Evolutionary conservation across 1,140 invertebrate genomes (phyloP).

Genomic region (Lordiphosa clarofinis): DNA sequence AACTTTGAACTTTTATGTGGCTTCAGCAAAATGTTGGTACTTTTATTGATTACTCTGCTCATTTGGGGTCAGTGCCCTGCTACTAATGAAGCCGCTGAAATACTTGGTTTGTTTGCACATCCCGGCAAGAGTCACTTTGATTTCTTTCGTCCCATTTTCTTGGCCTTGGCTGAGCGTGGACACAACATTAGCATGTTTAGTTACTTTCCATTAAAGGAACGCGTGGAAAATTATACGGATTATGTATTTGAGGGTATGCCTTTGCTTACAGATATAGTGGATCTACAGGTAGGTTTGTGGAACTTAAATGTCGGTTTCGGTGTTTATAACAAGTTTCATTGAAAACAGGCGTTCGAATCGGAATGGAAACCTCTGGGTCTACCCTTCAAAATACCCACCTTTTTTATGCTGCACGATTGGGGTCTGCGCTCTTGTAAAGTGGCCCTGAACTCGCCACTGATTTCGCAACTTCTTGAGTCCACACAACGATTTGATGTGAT

Average conservation of each 20-base stretch:
- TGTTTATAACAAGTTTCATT: background rate
- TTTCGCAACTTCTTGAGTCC: constrained; percentile 52
- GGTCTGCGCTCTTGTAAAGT: constrained; percentile 80
- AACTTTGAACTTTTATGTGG: constrained; percentile 36
- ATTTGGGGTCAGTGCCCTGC: constrained; percentile 6
- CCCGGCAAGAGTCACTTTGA: constrained; percentile 85
- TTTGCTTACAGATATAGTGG: constrained; percentile 73
- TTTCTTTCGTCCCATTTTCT: constrained; percentile 84
- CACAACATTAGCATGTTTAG: constrained; percentile 85
- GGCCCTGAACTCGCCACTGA: constrained; percentile 79
- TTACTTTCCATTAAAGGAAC: constrained; percentile 81
- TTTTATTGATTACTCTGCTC: constrained; percentile 5
- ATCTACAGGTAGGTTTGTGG: constrained; percentile 39
- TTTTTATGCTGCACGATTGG: constrained; percentile 56
- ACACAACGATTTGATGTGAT: constrained; percentile 83
- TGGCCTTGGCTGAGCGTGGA: constrained; percentile 82
- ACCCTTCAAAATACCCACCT: constrained; percentile 56
- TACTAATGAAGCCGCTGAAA: constrained; percentile 31
- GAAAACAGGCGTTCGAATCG: constrained; percentile 30
- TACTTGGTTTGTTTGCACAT: constrained; percentile 84
- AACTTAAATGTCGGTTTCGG: background rate
- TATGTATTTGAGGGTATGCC: constrained; percentile 80
- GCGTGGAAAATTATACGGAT: constrained; percentile 82
- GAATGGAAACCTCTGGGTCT: constrained; percentile 24
- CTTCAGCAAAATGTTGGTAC: constrained; percentile 1